Base-by-base conservation (phyloP, 1,140 invertebrate species). In the Triops cancriformis region DNA sequence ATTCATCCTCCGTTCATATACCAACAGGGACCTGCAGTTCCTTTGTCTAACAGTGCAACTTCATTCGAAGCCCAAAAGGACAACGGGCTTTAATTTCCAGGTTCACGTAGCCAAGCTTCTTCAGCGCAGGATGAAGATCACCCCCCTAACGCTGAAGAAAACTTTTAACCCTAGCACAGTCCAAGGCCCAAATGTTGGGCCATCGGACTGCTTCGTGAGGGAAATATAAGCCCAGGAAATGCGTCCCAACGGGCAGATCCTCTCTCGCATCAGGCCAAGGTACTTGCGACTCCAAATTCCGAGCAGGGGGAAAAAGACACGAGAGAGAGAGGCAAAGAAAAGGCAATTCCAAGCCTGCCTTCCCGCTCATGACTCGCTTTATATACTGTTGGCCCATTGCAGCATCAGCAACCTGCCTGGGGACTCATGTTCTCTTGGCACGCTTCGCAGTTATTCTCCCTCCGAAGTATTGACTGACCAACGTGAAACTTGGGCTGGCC, bases 151-250 rank as follows among this genome's bases (percentile, higher is more conserved):
- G n/a, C n/a, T n/a, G n/a, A 64, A 64, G 23, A 64, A 23, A 18
- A 18, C 51, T n/a, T 18, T n/a, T n/a, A 64, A 18, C 51, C 6
- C 51, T 45, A 23, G 51, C 51, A 6, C 18, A 18, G 23, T 18
- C 51, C 51, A 64, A 18, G 23, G 23, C 14, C 18, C 18, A 10
- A 64, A 64, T 64, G 51, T 64, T 64, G 23, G 51, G 51, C 23
- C 51, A 64, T 64, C 51, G 51, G 51, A 64, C 51, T 64, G 51
- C 51, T 64, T 64, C 51, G 51, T 64, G 51, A 64, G 51, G 51
- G 51, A 64, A 64, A 64, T 64, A 64, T 64, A 18, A 64, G 51
- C 51, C 14, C 31, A 37, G 31, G 14, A 23, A 64, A 64, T 64
- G 51, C 14, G 51, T 64, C 51, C 51, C 51, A 23, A 64, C 7